phyloP scores from a whole-genome alignment of 2,797 vertebrate species.

The Enteromius trimaculatus region DNA sequence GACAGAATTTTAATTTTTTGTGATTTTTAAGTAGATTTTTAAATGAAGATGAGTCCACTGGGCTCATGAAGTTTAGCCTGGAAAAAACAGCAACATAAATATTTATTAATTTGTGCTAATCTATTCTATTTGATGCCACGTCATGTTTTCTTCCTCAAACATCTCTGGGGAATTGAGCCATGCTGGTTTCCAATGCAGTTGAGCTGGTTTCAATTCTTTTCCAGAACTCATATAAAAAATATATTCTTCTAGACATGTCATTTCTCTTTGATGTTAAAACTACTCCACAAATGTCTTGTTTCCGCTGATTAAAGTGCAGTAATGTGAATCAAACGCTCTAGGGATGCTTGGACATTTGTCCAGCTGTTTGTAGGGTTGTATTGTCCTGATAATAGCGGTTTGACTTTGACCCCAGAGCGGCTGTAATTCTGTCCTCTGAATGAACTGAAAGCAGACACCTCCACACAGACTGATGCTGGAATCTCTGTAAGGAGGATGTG shows the following conservation, averaged over 20 bases:
- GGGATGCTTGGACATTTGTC: background rate
- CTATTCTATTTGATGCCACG: background rate
- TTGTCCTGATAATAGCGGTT: background rate
- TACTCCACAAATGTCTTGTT: background rate
- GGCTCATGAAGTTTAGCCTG: background rate
- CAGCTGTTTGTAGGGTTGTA: background rate
- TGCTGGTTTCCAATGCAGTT: background rate
- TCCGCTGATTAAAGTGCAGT: background rate
- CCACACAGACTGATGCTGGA: background rate
- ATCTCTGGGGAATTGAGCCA: background rate
- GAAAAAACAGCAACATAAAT: background rate
- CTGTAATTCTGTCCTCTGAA: conserved; percentile 25
- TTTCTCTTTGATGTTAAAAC: background rate
- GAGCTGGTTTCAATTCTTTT: background rate
- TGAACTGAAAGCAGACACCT: conserved; percentile 25
- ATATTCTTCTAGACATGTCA: background rate
- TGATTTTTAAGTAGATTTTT: no score
- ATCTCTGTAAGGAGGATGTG: background rate
- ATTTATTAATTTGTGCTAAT: background rate
- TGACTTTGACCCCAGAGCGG: background rate
- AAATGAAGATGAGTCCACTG: background rate
- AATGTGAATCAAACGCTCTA: background rate
- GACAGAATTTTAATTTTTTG: no score
- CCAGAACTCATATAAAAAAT: background rate
- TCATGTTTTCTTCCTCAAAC: background rate